phyloP scores from a whole-genome alignment of 2,797 vertebrate genomes.

The Chromis chromis region DNA sequence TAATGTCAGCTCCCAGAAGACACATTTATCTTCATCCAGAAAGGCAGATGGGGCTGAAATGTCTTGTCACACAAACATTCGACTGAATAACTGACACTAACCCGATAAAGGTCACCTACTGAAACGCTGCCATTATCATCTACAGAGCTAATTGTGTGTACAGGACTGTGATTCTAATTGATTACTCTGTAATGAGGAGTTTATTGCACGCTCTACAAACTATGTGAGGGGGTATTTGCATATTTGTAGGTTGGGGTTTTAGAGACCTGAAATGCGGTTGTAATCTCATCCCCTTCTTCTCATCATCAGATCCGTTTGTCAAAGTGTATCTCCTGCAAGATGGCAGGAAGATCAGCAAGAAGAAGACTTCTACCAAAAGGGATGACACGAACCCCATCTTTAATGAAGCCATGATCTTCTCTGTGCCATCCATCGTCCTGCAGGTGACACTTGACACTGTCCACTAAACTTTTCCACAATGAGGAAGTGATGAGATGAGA shows the following conservation, averaged over 20 bases:
- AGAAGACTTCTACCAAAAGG: slow-evolving; percentile 94
- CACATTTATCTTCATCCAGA: slow-evolving; percentile 6
- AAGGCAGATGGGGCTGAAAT: slow-evolving; percentile 14
- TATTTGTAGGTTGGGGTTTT: background rate
- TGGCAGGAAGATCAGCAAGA: slow-evolving; percentile 98
- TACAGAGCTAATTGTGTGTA: slow-evolving; percentile 19
- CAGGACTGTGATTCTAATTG: slow-evolving; percentile 11
- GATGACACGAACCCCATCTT: slow-evolving; percentile 97
- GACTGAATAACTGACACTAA: too few relatives aligned
- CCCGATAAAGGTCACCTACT: slow-evolving; percentile 40
- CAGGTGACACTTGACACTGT: slow-evolving; percentile 85
- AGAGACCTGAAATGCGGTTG: background rate
- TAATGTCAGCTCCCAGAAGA: slow-evolving; percentile 10
- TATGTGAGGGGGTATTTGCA: background rate
- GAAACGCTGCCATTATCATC: slow-evolving; percentile 17
- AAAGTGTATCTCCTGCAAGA: slow-evolving; percentile 99
- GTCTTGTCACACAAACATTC: slow-evolving; percentile 1
- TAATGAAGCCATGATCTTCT: slow-evolving; percentile 99
- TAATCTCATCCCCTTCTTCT: background rate
- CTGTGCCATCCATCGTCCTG: slow-evolving; percentile 93
- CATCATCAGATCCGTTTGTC: slow-evolving; percentile 92
- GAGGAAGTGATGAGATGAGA: background rate
- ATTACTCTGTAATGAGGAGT: slow-evolving; percentile 30
- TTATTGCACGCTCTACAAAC: slow-evolving; percentile 1
- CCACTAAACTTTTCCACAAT: too few relatives aligned